Evolutionary conservation across 2,888 invertebrate genomes (phyloP).

Genomic region (Spilarctia lutea): DNA sequence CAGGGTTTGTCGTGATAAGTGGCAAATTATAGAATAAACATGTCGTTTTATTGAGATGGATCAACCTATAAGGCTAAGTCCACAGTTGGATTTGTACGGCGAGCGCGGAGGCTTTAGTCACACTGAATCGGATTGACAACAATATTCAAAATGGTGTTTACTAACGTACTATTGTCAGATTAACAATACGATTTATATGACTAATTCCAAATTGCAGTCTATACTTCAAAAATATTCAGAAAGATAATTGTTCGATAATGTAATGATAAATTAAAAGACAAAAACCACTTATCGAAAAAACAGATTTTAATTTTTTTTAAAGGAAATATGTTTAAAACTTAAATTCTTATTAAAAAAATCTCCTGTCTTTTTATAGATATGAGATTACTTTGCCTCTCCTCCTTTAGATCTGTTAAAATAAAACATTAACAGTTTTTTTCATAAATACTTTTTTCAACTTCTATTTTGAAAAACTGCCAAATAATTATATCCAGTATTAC

Average conservation of each 20-base stretch:
- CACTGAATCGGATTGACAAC: neutral
- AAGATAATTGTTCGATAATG: neutral
- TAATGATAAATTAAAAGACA: neutral
- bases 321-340: too few relatives aligned
- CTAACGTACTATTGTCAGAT: neutral
- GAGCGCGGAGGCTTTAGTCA: conserved; percentile 9
- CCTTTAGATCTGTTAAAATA: neutral
- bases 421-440: neutral
- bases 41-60: conserved; percentile 59
- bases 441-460: neutral
- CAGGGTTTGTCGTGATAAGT: conserved; percentile 62
- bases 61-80: conserved; percentile 41
- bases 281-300: neutral
- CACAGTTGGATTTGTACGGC: conserved; percentile 42
- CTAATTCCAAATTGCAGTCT: neutral
- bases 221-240: neutral
- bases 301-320: neutral
- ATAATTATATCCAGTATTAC: neutral
- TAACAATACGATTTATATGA: conserved; percentile 1
- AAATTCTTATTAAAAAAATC: too few relatives aligned
- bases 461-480: neutral
- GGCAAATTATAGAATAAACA: conserved; percentile 69
- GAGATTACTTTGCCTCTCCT: too few relatives aligned
- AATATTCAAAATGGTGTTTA: neutral
- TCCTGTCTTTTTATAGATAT: too few relatives aligned